Percentiles rank a stretch among this genome's conserved stretches.
phyloP scores from a whole-genome alignment of 2,113 vertebrate genomes.

The Anseranas semipalmata region DNA sequence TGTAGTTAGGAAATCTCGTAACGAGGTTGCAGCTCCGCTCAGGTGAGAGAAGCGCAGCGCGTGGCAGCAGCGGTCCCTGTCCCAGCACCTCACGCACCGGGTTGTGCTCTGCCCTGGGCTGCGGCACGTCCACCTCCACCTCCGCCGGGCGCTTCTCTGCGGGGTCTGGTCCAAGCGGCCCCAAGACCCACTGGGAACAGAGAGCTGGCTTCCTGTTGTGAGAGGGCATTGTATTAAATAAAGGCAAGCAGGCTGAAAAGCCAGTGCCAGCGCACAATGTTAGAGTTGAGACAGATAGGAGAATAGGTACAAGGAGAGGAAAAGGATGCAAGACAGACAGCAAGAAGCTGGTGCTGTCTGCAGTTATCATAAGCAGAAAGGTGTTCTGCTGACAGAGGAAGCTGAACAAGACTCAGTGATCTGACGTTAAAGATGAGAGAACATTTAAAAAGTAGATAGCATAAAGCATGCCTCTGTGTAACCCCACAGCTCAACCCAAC shows the following conservation, averaged over 20 bases:
- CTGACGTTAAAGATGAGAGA: not conserved
- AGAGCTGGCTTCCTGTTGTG: not conserved
- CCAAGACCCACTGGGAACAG: not conserved
- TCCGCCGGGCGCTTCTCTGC: not conserved
- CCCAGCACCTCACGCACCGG: not conserved
- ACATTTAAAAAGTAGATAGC: not conserved
- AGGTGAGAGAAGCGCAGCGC: not conserved
- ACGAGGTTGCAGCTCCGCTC: not conserved
- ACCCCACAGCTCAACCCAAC: too few relatives aligned
- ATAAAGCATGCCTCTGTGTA: fast-evolving
- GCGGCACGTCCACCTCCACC: too few relatives aligned
- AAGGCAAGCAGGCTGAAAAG: not conserved
- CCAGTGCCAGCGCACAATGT: not conserved
- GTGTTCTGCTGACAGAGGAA: not conserved
- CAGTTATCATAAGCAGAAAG: not conserved
- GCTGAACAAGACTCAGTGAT: not conserved
- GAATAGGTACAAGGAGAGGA: not conserved
- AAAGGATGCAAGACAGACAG: not conserved
- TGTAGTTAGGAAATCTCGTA: not conserved
- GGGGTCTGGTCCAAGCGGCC: not conserved
- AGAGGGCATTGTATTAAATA: not conserved
- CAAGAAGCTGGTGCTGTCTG: not conserved
- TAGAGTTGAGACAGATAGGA: not conserved
- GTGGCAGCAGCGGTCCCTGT: not conserved
- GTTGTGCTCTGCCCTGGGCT: too few relatives aligned